phyloP scores from a whole-genome alignment of 2,888 invertebrate species.

The Empis stercorea region DNA sequence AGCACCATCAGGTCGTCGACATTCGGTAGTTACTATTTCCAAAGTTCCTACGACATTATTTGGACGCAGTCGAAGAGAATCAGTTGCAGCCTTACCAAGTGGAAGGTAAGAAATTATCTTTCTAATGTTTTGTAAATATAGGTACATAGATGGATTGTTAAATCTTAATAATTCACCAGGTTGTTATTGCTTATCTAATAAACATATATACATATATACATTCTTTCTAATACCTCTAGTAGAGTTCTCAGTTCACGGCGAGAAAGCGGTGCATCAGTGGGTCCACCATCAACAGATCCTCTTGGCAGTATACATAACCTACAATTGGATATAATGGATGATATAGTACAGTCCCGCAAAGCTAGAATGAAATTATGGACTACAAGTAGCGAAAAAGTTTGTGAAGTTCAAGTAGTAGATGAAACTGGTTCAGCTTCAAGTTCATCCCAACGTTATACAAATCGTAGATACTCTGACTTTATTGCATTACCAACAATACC shows the following conservation, averaged over 20 bases:
- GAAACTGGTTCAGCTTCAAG: conserved; percentile 43
- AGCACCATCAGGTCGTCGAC: conserved; percentile 62
- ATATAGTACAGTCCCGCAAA: conserved; percentile 70
- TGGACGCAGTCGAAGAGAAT: conserved; percentile 65
- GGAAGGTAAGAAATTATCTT: conserved; percentile 38
- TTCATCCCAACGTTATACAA: conserved; percentile 47
- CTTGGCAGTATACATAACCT: conserved; percentile 69
- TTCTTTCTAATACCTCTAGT: not conserved
- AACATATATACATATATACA: no score
- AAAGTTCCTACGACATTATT: conserved; percentile 65
- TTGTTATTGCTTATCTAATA: no score
- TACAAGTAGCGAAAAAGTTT: conserved; percentile 65
- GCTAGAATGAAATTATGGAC: conserved; percentile 76
- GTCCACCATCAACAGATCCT: conserved; percentile 60
- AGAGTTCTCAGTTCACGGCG: conserved; percentile 23
- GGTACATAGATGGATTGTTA: no score
- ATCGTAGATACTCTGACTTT: conserved; percentile 59
- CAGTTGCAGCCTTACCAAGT: conserved; percentile 62
- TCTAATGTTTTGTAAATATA: no score
- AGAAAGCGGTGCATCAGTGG: conserved; percentile 37
- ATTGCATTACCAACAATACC: conserved; percentile 44
- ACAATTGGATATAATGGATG: conserved; percentile 78
- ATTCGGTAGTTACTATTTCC: conserved; percentile 77
- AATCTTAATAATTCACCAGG: no score
- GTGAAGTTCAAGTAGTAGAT: conserved; percentile 69